phyloP scores from a whole-genome alignment of 2,113 vertebrate species.

The Tetraodon nigroviridis region DNA sequence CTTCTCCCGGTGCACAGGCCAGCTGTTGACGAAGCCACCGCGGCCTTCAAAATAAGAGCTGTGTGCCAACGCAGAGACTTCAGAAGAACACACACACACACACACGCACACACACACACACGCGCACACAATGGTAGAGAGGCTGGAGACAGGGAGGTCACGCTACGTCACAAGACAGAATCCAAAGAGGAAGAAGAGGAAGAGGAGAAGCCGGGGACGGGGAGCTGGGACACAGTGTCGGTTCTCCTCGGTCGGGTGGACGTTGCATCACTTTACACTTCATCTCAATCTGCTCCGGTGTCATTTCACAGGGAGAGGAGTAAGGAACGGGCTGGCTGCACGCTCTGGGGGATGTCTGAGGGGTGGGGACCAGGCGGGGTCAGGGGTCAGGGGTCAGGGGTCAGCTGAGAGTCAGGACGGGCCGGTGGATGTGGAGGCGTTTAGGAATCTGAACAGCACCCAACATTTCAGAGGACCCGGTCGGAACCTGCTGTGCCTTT shows the following conservation, averaged over 20 bases:
- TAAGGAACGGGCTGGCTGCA: too few relatives aligned
- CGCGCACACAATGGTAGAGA: too few relatives aligned
- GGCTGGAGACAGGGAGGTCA: neutral
- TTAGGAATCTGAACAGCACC: constrained; percentile 36
- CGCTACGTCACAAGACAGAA: neutral
- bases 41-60: constrained; percentile 18
- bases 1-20: constrained; percentile 41
- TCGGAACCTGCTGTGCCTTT: constrained; percentile 52
- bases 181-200: neutral
- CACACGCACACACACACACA: too few relatives aligned
- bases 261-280: too few relatives aligned
- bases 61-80: too few relatives aligned
- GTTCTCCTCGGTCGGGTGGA: neutral
- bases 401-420: too few relatives aligned
- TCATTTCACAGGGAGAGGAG: too few relatives aligned
- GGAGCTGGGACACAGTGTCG: neutral
- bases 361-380: too few relatives aligned
- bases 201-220: neutral
- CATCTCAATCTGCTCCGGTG: too few relatives aligned
- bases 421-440: neutral
- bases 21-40: constrained; percentile 58
- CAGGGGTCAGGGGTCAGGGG: too few relatives aligned
- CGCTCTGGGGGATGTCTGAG: too few relatives aligned
- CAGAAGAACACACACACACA: constrained; percentile 3
- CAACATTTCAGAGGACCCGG: constrained; percentile 40